Base-by-base conservation (phyloP, 2,797 vertebrate species). In the Siniperca undulata region DNA sequence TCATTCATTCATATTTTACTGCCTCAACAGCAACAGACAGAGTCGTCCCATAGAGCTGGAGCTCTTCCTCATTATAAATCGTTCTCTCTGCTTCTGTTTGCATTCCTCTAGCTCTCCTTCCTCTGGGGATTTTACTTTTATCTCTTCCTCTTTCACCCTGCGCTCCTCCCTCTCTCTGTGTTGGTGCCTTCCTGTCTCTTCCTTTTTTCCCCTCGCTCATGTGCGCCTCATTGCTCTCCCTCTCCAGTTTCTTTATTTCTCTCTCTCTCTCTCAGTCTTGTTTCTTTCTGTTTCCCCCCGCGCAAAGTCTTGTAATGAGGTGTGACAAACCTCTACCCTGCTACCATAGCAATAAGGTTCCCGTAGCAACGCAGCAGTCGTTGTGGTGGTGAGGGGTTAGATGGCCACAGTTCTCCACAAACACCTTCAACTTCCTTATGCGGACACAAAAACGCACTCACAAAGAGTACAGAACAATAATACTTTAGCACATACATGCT, bases 1-100 rank as follows among this genome's bases (percentile, higher is more conserved):
- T 91, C 85, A 88, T 92, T 92, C 91, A 93, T 92, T 94, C 93
- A 93, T 92, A 93, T 94, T 94, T 95, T 83, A 93, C 91, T 74
- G 86, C 81, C 74, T 87, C 66, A 85, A 77, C 73, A 60, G 80
- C 78, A 48, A 68, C 74, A 75, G 52, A 5, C 70, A 30, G 48
- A 81, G 52, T 80, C 71, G 16, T 66, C 72, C 73, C 81, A 70
- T 44, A 38, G 69, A 88, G 70, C 69, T 10, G 24, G 46, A 83
- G 80, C 83, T 68, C 79, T 82, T 68, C 61, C 74, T 82, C 73
- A 71, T 91, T 86, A 84, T 74, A 82, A 30, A 84, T 81, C 77
- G 38, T 44, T 50, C 61, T 60, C 61, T 61, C 70, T 64, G 59
- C 78, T 69, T 74, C 78, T 81, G 88, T 93, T 91, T 93, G 93